Evolutionary conservation across 2,113 vertebrate species (phyloP).

Genomic region (Campylomormyrus tamandua): DNA sequence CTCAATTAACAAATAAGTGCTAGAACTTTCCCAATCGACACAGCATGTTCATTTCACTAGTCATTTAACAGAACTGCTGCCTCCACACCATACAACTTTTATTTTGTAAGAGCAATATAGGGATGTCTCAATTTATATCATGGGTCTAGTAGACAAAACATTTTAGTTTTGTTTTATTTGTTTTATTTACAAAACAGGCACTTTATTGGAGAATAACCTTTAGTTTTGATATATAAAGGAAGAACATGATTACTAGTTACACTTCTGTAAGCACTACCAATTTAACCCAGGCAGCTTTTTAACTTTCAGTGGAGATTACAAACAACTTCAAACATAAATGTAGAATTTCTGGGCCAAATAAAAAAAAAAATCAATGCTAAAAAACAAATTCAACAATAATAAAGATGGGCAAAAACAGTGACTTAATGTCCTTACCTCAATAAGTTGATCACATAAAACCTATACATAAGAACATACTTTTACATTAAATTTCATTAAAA

Average conservation of each 20-base stretch:
- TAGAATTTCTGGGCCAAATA: not conserved
- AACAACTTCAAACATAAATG: not conserved
- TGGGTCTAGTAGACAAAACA: not conserved
- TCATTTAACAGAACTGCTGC: no score
- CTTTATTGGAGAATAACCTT: not conserved
- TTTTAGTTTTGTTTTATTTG: not conserved
- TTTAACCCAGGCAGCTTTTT: not conserved
- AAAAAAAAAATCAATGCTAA: not conserved
- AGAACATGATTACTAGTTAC: no score
- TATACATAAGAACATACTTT: no score
- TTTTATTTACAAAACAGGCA: not conserved
- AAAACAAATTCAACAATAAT: not conserved
- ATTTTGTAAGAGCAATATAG: no score
- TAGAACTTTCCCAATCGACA: no score
- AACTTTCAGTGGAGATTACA: not conserved
- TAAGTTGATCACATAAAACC: no score
- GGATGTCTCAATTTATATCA: not conserved
- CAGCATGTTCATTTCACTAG: no score
- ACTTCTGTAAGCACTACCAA: not conserved
- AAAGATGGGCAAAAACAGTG: no score
- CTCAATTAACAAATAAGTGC: not conserved
- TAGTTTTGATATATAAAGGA: no score
- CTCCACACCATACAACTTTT: no score
- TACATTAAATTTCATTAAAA: not conserved
- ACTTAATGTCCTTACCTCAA: no score